Evolutionary conservation across 2,113 vertebrate species (phyloP).

Genomic region (Recurvirostra avosetta): DNA sequence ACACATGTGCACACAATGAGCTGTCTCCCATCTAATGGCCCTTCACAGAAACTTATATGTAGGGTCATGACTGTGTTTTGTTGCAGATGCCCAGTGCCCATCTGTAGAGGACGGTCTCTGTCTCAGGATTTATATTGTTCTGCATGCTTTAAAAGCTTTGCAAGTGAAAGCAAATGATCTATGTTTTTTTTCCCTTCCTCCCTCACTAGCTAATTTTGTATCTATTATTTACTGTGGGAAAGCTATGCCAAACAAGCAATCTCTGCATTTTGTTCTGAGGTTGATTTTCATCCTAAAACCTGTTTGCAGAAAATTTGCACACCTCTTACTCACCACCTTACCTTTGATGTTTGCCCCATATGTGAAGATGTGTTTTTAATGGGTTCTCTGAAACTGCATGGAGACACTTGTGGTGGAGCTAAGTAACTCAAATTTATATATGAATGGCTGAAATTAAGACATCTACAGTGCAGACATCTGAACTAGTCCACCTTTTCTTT

Average conservation of each 20-base stretch:
- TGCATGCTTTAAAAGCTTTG: slow-evolving; percentile 49
- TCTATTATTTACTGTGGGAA: slow-evolving; percentile 62
- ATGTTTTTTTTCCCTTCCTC: slow-evolving; percentile 7
- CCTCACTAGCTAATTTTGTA: slow-evolving; percentile 43
- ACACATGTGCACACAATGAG: slow-evolving; percentile 60
- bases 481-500: neutral
- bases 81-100: slow-evolving; percentile 48
- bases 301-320: neutral
- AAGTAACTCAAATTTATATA: neutral
- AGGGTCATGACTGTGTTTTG: slow-evolving; percentile 56
- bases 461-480: neutral
- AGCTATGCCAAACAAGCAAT: slow-evolving; percentile 37
- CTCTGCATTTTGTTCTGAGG: slow-evolving; percentile 11
- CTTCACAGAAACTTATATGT: slow-evolving; percentile 58
- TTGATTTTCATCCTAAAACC: slow-evolving; percentile 10
- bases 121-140: slow-evolving; percentile 58
- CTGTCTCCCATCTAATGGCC: slow-evolving; percentile 54
- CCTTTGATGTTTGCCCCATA: neutral
- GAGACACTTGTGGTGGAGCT: neutral
- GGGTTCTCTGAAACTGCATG: neutral
- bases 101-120: slow-evolving; percentile 56
- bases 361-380: neutral
- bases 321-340: neutral
- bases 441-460: neutral
- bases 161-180: slow-evolving; percentile 45